Evolutionary conservation across 2,888 invertebrate species (phyloP), one percentile per base, ranked within the genome.

Genomic region (Andrena bicolor): DNA sequence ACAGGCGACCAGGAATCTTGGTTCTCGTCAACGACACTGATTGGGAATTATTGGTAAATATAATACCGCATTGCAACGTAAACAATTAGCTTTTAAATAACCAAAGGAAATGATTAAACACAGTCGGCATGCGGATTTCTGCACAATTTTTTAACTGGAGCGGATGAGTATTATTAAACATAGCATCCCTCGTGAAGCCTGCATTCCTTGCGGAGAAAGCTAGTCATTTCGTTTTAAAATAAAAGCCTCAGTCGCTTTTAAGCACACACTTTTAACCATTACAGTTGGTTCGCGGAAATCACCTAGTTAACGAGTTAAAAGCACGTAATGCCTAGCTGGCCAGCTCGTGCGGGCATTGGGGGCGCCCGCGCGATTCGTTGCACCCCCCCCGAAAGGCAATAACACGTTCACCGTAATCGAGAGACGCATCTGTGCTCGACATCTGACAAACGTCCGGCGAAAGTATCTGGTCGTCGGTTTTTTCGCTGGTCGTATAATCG

Each of bases 11-110:
- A 0, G 99, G 99, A 2, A 99, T 99, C 82, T 94, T 99, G 65
- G 99, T 99, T 0, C 94, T 99, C 2, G 96, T 99, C 8, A 99
- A 99, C 92, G 99, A 99, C 89, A 96, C 97, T 0, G 99, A 99
- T 92, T 99, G 99, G 99, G 99, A 99, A 94, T 94, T 99, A 20
- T 93, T 96, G 94, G 97, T 96, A 94, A 95, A 94, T 92, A 16
- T 60, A 51, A 16, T 20, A 32, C 32, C 48, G 23, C 76, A 72
- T 51, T 0, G 20, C 8, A 20, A 20, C 20, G 20, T 20, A 51
- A 20, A 8, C 8, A 51, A 51, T 51, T 51, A 20, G 7, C n/a
- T 20, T 51, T 2, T 0, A 16, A 41, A 16, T 41, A 41, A 16
- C 16, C 16, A 16, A 41, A 13, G 16, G 5, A 41, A 41, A 16